Conservation (phyloP, 2,113 vertebrate genomes). For the Shinisaurus crocodilurus region DNA sequence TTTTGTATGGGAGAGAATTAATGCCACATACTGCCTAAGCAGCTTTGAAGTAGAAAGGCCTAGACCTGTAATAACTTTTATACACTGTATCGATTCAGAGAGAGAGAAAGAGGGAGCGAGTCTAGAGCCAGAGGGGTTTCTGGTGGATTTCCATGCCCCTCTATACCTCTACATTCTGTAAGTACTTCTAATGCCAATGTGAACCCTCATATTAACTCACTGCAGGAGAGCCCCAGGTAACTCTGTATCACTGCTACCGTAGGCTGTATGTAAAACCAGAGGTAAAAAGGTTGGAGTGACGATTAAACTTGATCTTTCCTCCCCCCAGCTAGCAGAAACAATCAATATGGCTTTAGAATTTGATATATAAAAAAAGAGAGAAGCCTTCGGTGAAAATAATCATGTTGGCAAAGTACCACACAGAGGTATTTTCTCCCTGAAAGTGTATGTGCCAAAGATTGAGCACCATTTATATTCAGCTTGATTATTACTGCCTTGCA, state of each 20-base stretch:
- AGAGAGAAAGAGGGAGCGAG: conserved; percentile 41
- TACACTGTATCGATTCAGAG: conserved; percentile 62
- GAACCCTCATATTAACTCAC: conserved; percentile 48
- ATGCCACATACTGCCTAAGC: conserved; percentile 87
- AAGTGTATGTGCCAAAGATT: not conserved
- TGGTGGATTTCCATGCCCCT: conserved; percentile 17
- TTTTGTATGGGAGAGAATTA: conserved; percentile 89
- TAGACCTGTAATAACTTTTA: conserved; percentile 81
- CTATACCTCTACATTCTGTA: conserved; percentile 51
- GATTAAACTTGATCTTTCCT: conserved; percentile 66
- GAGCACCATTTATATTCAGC: conserved; percentile 32
- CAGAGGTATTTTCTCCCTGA: conserved; percentile 20
- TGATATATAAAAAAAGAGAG: conserved; percentile 67
- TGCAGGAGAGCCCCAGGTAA: conserved; percentile 61
- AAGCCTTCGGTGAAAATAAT: conserved; percentile 70
- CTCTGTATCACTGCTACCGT: conserved; percentile 26
- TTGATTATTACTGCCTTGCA: conserved; percentile 26
- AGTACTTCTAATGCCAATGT: conserved; percentile 16
- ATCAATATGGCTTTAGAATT: conserved; percentile 77
- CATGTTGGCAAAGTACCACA: conserved; percentile 1
- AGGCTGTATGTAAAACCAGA: conserved; percentile 45
- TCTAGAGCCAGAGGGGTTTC: not conserved
- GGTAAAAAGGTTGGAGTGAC: conserved; percentile 52
- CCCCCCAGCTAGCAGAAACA: conserved; percentile 45
- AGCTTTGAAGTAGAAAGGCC: conserved; percentile 83